Base-by-base conservation (phyloP, 2,888 invertebrate genomes). In the Pseudococcus longispinus region DNA sequence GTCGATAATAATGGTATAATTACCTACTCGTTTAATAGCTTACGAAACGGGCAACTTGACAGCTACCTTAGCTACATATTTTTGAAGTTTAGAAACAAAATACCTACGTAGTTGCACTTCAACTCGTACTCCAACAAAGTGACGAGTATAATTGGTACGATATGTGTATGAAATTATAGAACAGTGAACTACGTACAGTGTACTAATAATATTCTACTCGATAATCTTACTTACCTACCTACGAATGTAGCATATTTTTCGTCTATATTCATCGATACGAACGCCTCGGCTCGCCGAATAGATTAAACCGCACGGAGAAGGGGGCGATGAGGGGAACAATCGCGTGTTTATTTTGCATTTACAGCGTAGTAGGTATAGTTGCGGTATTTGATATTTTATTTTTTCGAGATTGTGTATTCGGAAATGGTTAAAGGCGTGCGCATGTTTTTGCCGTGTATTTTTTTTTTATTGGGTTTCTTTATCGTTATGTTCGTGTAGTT, bases 331-430 rank as follows among this genome's bases (percentile, higher is more conserved):
- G 23, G 15, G 23, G 20, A 60, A 60, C 60, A 23, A 60, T 60
- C 20, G 60, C 60, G 60, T 60, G 60, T 60, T 20, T 60, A 60
- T 60, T 60, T 60, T 60, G 60, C 60, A 60, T 60, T 60, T 60
- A 60, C 20, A 23, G 11, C 60, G 60, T 60, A 60, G 60, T 60
- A 37, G 37, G 37, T 37, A 6, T 37, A 37, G 37, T 37, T 37
- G 37, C 37, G 51, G 23, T 60, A 60, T 60, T 60, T 60, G 5
- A 23, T 60, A 5, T 60, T 60, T 60, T 60, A 20, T 23, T 60
- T 60, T 23, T 23, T 60, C 60, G 60, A 60, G 60, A 60, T 20
- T 60, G 23, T 60, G 60, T 60, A 60, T 60, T 60, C 20, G 60
- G 60, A 60, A 60, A 60, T 60, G 20, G 23, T 11, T 20, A 60